Percentiles rank a stretch among this genome's conserved stretches.
Evolutionary conservation across 2,113 vertebrate species (phyloP).

Genomic region (Apodemus sylvaticus): DNA sequence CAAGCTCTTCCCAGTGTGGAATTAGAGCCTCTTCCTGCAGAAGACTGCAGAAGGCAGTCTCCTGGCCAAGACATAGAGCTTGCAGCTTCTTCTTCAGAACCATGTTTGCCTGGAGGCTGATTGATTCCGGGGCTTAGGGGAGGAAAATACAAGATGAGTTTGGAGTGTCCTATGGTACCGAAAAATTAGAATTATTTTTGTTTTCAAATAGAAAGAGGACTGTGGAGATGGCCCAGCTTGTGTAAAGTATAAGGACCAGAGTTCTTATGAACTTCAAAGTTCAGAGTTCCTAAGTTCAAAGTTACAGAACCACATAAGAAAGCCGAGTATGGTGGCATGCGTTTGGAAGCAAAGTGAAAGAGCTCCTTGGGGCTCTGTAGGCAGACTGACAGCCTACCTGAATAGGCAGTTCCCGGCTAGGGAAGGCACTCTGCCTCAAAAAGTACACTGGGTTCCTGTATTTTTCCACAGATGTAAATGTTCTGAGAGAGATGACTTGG

Average conservation of each 20-base stretch:
- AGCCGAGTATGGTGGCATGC: background rate
- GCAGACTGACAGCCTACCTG: background rate
- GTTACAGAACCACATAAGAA: background rate
- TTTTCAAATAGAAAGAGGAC: background rate
- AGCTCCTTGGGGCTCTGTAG: background rate
- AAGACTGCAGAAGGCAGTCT: too few species aligned
- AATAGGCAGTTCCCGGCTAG: too few species aligned
- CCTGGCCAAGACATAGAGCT: too few species aligned
- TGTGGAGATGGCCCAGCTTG: background rate
- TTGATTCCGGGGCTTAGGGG: background rate
- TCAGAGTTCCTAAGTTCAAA: too few species aligned
- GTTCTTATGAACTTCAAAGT: background rate
- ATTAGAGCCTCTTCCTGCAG: too few species aligned
- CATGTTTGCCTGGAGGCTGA: too few species aligned
- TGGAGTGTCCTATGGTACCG: background rate
- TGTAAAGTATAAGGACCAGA: too few species aligned
- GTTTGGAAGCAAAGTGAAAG: background rate
- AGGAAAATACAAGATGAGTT: background rate
- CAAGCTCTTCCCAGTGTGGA: too few species aligned
- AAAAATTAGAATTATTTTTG: background rate
- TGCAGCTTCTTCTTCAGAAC: too few species aligned
- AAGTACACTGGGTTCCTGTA: background rate
- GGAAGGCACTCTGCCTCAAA: background rate
- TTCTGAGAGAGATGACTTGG: too few species aligned
- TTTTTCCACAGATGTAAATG: too few species aligned